phyloP scores from a whole-genome alignment of 2,888 invertebrate species.

The Coenonympha glycerion region DNA sequence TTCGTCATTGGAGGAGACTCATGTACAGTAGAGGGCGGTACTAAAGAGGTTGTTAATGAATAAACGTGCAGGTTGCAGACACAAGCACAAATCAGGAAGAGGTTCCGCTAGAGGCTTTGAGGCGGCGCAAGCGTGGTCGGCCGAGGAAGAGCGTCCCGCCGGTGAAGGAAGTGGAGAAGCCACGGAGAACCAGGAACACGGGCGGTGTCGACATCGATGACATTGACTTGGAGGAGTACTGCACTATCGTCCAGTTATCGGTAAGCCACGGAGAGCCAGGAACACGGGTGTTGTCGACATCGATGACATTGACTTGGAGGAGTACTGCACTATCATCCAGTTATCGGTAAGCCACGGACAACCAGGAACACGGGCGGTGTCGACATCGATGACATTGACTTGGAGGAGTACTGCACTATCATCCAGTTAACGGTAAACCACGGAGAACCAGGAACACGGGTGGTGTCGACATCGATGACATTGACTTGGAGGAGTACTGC shows the following conservation, averaged over 20 bases:
- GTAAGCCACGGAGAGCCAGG: slow-evolving; percentile 35
- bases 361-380: slow-evolving; percentile 44
- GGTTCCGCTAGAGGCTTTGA: background rate
- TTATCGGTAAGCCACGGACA: slow-evolving; percentile 32
- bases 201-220: slow-evolving; percentile 42
- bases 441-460: slow-evolving; percentile 42
- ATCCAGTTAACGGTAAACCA: slow-evolving; percentile 26
- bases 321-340: slow-evolving; percentile 26
- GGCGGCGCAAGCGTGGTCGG: slow-evolving; percentile 38
- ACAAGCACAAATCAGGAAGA: slow-evolving; percentile 4
- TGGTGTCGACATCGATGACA: slow-evolving; percentile 39
- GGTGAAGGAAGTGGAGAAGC: slow-evolving; percentile 21
- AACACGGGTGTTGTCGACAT: slow-evolving; percentile 43
- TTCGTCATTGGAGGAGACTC: too few species aligned
- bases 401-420: slow-evolving; percentile 34
- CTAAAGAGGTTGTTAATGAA: too few species aligned
- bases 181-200: slow-evolving; percentile 39
- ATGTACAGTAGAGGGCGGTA: too few species aligned
- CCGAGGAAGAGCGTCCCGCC: slow-evolving; percentile 32
- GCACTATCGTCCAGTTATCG: slow-evolving; percentile 26
- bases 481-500: slow-evolving; percentile 37
- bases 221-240: slow-evolving; percentile 37
- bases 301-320: slow-evolving; percentile 41
- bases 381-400: slow-evolving; percentile 37
- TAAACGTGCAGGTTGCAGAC: slow-evolving; percentile 1